A percentile compares a stretch with the other conserved stretches of the same genome.
These are phyloP conservation scores for Meghimatium bilineatum DNA, from an alignment of 2,888 invertebrate genomes.

Conservation along the genomic window DNA sequence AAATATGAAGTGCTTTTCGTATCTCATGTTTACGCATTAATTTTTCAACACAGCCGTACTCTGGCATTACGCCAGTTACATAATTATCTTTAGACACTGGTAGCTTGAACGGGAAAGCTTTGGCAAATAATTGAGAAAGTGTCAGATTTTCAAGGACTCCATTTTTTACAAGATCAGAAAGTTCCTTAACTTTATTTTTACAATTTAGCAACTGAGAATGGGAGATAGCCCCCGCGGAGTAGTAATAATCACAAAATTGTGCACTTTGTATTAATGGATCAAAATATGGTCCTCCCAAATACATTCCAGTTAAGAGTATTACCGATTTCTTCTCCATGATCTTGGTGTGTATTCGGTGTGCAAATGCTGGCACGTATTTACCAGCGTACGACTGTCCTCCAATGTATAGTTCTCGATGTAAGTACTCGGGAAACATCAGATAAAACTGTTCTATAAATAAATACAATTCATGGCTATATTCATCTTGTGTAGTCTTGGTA, in stretches of 20 bases:
- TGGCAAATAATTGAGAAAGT: background rate
- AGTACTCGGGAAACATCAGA: constrained; percentile 86
- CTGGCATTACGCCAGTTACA: background rate
- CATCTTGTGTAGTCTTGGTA: background rate
- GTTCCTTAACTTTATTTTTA: background rate
- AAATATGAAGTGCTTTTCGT: background rate
- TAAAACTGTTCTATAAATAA: constrained; percentile 84
- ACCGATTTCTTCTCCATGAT: constrained; percentile 51
- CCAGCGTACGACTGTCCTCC: constrained; percentile 84
- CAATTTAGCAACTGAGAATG: background rate
- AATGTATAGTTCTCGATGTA: constrained; percentile 87
- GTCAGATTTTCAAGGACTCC: background rate
- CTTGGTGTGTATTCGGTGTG: constrained; percentile 69
- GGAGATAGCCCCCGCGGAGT: constrained; percentile 7
- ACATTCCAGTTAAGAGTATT: constrained; percentile 71
- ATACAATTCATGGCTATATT: constrained; percentile 6
- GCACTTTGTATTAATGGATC: constrained; percentile 66
- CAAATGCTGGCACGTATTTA: constrained; percentile 86
- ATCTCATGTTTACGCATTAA: background rate
- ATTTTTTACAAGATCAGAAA: background rate
- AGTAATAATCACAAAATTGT: constrained; percentile 4
- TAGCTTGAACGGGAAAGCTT: background rate
- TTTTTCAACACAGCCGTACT: background rate
- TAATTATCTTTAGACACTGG: background rate
- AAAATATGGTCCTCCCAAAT: constrained; percentile 73